Base-by-base conservation (phyloP, 2,888 invertebrate species). In the Leucophenga maculata region DNA sequence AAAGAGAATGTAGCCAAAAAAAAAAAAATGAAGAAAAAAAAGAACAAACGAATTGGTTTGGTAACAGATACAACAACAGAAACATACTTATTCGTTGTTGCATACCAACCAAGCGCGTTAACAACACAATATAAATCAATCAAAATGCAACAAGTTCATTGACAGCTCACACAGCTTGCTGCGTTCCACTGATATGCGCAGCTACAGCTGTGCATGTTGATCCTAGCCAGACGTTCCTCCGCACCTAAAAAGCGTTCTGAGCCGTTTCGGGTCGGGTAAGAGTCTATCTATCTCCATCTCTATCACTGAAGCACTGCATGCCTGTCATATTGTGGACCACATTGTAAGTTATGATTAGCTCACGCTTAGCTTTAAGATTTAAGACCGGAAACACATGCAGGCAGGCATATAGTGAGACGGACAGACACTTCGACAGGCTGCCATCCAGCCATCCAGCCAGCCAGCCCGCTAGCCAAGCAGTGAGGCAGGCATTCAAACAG, bases 101-200 rank as follows among this genome's bases (percentile, higher is more conserved):
- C 3, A 26, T 8, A 39, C 39, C 39, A 11, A 39, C 11, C 32
- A 69, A 62, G 65, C 72, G 75, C 71, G 72, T 74, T 75, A 79
- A 77, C 77, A 80, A 83, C 84, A 86, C 83, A 85, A 84, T 78
- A 86, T 86, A 86, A 86, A 86, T 86, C 86, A 86, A 86, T 86
- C 84, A 84, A 80, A 77, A 74, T 77, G 76, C 70, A 84, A 85
- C 86, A 84, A 85, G 86, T 85, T 84, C 83, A 86, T 84, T 86
- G 86, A 86, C 86, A 86, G 86, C 86, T 83, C 79, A 80, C 82
- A 84, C 84, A 84, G 82, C 83, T 83, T 83, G 82, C 80, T 68
- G 44, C 54, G 50, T 18, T 18, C 54, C 26, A 26, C 26, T 52
- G 8, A 52, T 11, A 52, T 52, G 11, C 16, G 14, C 0, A 54